Evolutionary conservation across 2,888 invertebrate species (phyloP), one percentile per base, ranked within the genome.

Genomic region (Poecilus cupreus): DNA sequence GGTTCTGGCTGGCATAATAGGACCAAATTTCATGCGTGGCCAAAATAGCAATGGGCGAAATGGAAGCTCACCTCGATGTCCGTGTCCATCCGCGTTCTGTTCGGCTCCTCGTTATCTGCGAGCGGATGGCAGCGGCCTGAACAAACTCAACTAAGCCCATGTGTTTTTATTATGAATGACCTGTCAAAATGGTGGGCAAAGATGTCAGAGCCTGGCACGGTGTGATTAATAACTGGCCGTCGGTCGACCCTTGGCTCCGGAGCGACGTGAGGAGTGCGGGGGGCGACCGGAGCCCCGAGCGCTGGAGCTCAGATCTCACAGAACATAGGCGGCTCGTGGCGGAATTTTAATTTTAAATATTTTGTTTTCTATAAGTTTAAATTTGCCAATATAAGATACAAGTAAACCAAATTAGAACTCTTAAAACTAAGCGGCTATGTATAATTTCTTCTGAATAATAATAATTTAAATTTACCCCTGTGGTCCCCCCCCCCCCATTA

Each of bases 181-280:
- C 87, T 87, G 87, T 87, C 87, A 87, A 86, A 88, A 87, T 86
- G 86, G 86, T 87, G 87, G 87, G 87, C 87, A 87, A 87, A 87
- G 87, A 87, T 87, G 87, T 87, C 87, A 87, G 87, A 86, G 83
- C 85, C 84, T 85, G 85, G 86, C 86, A 85, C 83, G 83, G 84
- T 81, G 85, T 88, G 87, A 87, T 88, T 87, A 87, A 87, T 87
- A 85, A 86, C 87, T 84, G 83, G 85, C 86, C 86, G 84, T 85
- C 85, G 72, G 43, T 60, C 60, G 10, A 26, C 13, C 60, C 60
- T 4, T 20, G n/a, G 18, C 11, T 60, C 4, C 0, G 24, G 10
- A n/a, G 26, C 22, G 24, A 32, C 54, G 24, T 24, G 18, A 76
- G 11, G 60, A 26, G 11, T 13, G 11, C 32, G 4, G 24, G 6